Percentiles rank a stretch among this genome's conserved stretches.
Conservation (phyloP, 2,888 invertebrate genomes). For the Galerucella calmariensis region DNA sequence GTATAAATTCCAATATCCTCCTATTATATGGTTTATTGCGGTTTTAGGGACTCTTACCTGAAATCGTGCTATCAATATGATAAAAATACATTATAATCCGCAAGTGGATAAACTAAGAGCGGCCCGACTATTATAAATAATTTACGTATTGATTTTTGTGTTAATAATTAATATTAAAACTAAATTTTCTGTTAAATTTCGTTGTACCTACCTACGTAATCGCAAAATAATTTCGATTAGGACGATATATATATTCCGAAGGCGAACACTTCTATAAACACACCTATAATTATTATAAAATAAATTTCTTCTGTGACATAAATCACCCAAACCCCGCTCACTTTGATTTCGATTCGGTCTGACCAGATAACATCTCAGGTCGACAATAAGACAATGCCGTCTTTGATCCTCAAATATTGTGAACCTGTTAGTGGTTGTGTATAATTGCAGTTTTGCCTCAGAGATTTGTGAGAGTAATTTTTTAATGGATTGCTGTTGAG, state of each 20-base stretch:
- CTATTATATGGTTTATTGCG: no score
- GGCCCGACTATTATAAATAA: neutral
- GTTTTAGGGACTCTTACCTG: no score
- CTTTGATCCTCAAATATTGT: conserved; percentile 22
- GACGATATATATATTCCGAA: conserved; percentile 19
- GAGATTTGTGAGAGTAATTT: neutral
- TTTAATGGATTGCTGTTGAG: neutral
- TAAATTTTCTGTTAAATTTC: neutral
- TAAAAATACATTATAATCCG: no score
- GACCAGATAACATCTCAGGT: conserved; percentile 30
- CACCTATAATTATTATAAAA: conserved; percentile 33
- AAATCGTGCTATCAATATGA: no score
- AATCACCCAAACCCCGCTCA: conserved; percentile 28
- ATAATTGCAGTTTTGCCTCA: conserved; percentile 12
- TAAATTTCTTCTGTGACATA: conserved; percentile 30
- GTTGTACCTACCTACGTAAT: neutral
- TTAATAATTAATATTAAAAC: neutral
- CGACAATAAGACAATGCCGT: conserved; percentile 33
- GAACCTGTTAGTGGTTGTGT: conserved; percentile 7
- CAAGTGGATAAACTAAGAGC: no score
- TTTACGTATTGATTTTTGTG: neutral
- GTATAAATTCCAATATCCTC: no score
- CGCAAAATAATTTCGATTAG: conserved; percentile 6
- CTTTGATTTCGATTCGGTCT: conserved; percentile 21
- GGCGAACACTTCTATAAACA: conserved; percentile 20